Percentiles rank a stretch among this genome's conserved stretches.
Evolutionary conservation across 2,888 invertebrate species (phyloP).

Genomic region (Sceliomorpha sp.): DNA sequence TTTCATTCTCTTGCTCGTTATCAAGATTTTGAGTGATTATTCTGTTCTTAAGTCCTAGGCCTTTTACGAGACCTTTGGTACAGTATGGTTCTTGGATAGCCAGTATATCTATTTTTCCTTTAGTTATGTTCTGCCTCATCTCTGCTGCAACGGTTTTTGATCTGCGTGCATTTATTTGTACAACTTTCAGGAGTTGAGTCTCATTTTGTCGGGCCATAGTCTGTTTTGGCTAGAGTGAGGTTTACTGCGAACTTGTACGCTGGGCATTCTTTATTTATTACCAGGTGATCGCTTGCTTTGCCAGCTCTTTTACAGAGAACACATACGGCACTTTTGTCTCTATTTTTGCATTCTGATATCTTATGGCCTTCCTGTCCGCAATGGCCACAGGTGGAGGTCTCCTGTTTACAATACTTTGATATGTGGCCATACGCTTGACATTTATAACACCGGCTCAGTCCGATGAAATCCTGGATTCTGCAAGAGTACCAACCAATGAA

Average conservation of each 20-base stretch:
- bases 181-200: slow-evolving; percentile 6
- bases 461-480: slow-evolving; percentile 29
- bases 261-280: slow-evolving; percentile 21
- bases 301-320: slow-evolving; percentile 9
- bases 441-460: slow-evolving; percentile 41
- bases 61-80: too few species aligned
- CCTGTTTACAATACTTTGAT: slow-evolving; percentile 25
- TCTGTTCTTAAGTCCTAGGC: too few species aligned
- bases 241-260: slow-evolving; percentile 9
- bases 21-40: too few species aligned
- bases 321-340: slow-evolving; percentile 3
- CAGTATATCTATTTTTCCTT: too few species aligned
- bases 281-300: slow-evolving; percentile 8
- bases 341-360: slow-evolving; percentile 13
- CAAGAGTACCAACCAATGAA: slow-evolving; percentile 42
- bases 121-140: too few species aligned
- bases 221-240: slow-evolving; percentile 1
- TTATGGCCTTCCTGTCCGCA: slow-evolving; percentile 21
- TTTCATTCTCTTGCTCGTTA: too few species aligned
- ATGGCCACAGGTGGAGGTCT: slow-evolving; percentile 31
- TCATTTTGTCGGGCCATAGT: slow-evolving; percentile 21
- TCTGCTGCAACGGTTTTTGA: too few species aligned
- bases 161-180: slow-evolving; percentile 25
- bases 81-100: too few species aligned
- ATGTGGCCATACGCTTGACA: slow-evolving; percentile 50